Evolutionary conservation across 2,797 vertebrate species (phyloP).

Genomic region (Sphenopsis melanotis): DNA sequence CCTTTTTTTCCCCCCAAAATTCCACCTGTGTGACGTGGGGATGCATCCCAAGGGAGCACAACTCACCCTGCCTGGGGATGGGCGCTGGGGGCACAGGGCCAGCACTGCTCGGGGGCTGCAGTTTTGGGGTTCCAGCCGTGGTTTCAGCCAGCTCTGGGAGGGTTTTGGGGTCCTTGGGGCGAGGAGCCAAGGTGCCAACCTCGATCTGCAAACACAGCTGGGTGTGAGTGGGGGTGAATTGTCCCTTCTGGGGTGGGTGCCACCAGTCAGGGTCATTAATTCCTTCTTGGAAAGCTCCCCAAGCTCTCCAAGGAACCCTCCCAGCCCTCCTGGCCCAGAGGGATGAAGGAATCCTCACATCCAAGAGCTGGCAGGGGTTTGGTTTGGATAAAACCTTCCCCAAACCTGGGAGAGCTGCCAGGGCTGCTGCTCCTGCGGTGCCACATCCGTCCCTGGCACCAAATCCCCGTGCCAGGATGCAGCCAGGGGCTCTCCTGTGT

Average conservation of each 20-base stretch:
- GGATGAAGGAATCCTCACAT: neutral
- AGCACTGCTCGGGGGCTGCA: neutral
- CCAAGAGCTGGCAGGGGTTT: neutral
- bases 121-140: neutral
- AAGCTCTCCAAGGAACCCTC: neutral
- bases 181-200: conserved; percentile 69
- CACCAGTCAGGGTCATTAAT: rapidly evolving
- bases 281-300: neutral
- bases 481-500: rapidly evolving
- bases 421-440: neutral
- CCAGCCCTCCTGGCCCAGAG: neutral
- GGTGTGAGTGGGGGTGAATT: rapidly evolving
- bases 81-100: conserved; percentile 27
- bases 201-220: conserved; percentile 68
- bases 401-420: neutral
- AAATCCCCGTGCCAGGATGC: neutral
- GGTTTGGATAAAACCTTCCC: neutral
- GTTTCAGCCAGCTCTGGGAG: neutral
- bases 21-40: rapidly evolving
- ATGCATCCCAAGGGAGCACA: neutral
- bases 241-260: neutral
- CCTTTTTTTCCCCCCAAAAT: neutral
- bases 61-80: conserved; percentile 69
- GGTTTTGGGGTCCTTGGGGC: neutral
- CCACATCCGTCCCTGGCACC: neutral